Base-by-base conservation (phyloP, 2,797 vertebrate species). In the Helicolenus hilgendorfi region DNA sequence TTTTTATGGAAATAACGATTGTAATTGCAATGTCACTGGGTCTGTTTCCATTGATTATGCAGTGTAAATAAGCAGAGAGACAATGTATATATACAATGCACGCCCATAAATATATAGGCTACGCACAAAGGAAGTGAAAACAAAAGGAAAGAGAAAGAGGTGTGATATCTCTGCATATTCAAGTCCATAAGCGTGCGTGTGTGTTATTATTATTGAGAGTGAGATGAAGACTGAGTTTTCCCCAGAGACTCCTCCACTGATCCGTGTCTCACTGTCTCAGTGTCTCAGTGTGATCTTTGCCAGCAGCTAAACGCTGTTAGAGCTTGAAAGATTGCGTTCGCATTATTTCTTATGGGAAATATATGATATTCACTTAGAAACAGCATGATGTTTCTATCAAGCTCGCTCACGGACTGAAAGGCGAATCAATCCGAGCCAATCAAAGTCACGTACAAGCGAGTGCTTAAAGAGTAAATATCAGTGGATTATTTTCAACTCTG, bases 1-100 rank as follows among this genome's bases (percentile, higher is more conserved):
- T 95, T 96, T 96, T 96, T 95, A 96, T 95, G 94, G 91, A 95
- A 95, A 95, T 95, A 92, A 91, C 83, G 71, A 89, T 79, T 76
- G 75, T 88, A 96, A 95, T 93, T 92, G 86, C 74, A 82, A 63
- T 45, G 72, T 90, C 83, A 84, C 62, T 26, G 78, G 74, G 78
- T 90, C 67, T 85, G 75, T 88, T 90, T 79, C 90, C 88, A 89
- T 86, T 84, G 88, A 93, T 93, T 93, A 96, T 93, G 86, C 73
- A 83, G 88, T 69, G 90, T 82, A 83, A 93, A 93, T 92, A 92
- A 83, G 83, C 74, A 85, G 45, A 38, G 81, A 76, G 68, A 80
- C 68, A 74, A 33, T 53, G 58, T 77, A 69, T 59, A 60, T 77
- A 69, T 55, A 64, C 9, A 72, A 69, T 14, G 38, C 5, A 67